These are phyloP conservation scores for Andrena chrysosceles DNA, from an alignment of 2,888 invertebrate species.

Conservation along the genomic window DNA sequence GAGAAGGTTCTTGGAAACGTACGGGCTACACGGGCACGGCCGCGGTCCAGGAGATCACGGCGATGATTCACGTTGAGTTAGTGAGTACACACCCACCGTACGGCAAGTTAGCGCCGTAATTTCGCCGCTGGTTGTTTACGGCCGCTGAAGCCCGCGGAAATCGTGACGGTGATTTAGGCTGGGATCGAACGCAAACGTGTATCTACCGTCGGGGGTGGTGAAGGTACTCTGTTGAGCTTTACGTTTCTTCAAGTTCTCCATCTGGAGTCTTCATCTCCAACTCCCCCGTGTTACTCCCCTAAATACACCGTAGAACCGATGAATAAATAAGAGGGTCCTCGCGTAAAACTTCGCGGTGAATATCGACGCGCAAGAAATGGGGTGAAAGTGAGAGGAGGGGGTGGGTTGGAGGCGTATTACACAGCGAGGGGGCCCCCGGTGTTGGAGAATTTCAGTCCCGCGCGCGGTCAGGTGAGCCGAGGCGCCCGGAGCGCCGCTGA, in stretches of 20 bases:
- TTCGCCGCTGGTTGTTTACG: conserved; percentile 29
- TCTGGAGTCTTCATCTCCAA: too few relatives aligned
- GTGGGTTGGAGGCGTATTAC: conserved; percentile 67
- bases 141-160: conserved; percentile 21
- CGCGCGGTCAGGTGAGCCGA: conserved; percentile 79
- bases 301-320: background rate
- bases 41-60: conserved; percentile 28
- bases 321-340: background rate
- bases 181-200: background rate
- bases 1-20: conserved; percentile 65
- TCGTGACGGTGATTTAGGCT: background rate
- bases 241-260: too few relatives aligned
- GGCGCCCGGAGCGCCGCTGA: conserved; percentile 83
- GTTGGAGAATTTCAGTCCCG: conserved; percentile 60
- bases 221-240: too few relatives aligned
- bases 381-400: conserved; percentile 31
- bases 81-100: conserved; percentile 36
- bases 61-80: conserved; percentile 55
- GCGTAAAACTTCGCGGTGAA: conserved; percentile 26
- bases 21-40: conserved; percentile 7
- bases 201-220: too few relatives aligned
- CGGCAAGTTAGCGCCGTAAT: conserved; percentile 17
- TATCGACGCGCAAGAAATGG: conserved; percentile 6
- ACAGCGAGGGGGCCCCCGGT: conserved; percentile 64
- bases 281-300: too few relatives aligned